Evolutionary conservation across 2,113 vertebrate species (phyloP).

Genomic region (Galemys pyrenaicus): DNA sequence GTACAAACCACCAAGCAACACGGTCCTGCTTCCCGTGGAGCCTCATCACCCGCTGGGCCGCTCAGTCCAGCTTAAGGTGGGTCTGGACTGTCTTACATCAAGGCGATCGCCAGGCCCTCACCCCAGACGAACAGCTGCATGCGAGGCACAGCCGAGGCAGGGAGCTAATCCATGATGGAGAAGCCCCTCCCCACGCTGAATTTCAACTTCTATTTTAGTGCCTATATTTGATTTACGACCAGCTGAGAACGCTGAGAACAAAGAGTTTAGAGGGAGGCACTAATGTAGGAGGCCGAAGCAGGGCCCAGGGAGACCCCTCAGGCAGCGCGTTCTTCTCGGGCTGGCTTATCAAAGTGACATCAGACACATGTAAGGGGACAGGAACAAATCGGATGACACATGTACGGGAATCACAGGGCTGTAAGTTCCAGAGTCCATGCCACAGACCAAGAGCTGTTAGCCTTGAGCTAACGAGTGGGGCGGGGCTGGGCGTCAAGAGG

Average conservation of each 20-base stretch:
- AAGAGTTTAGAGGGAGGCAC: neutral
- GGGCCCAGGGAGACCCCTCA: neutral
- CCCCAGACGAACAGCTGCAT: no score
- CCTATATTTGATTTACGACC: neutral
- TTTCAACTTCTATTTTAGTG: neutral
- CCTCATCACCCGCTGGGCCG: no score
- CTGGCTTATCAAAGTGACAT: neutral
- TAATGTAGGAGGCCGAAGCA: neutral
- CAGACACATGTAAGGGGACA: neutral
- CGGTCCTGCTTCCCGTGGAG: no score
- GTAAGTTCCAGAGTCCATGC: no score
- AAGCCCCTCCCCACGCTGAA: neutral
- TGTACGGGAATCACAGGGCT: neutral
- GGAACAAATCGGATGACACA: no score
- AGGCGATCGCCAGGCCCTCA: neutral
- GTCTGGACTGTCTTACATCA: neutral
- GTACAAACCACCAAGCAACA: no score
- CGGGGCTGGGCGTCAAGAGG: neutral
- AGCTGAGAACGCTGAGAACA: neutral
- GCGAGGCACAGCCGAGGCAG: no score
- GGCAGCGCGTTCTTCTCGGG: neutral
- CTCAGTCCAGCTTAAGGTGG: neutral
- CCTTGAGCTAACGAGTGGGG: neutral
- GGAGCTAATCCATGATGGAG: neutral
- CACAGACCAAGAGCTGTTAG: neutral